Percentiles rank a stretch among this genome's conserved stretches.
Conservation (phyloP, 2,888 invertebrate species). For the Seira sanloemensis region DNA sequence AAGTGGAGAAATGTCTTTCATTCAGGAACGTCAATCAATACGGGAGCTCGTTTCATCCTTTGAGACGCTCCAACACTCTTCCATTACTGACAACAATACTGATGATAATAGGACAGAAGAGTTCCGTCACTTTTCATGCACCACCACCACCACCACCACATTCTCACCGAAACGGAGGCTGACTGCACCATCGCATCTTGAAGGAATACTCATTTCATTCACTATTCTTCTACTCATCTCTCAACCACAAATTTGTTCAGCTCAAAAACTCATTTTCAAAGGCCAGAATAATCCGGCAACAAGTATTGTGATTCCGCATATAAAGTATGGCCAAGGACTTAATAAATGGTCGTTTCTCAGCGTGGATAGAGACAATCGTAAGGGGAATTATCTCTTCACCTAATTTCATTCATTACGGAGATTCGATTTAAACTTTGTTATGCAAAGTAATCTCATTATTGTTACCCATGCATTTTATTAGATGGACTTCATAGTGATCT, state of each 20-base stretch:
- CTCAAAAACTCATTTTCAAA: slow-evolving; percentile 51
- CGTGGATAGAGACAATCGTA: slow-evolving; percentile 56
- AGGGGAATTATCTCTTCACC: background rate
- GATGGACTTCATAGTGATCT: slow-evolving; percentile 54
- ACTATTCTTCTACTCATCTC: background rate
- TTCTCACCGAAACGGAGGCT: slow-evolving; percentile 7
- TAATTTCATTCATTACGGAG: too few species aligned
- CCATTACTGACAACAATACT: slow-evolving; percentile 10
- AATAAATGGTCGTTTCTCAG: slow-evolving; percentile 56
- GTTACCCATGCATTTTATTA: background rate
- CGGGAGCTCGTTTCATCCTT: background rate
- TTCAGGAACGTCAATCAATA: background rate
- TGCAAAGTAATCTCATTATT: too few species aligned
- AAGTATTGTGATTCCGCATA: slow-evolving; percentile 56
- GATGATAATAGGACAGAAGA: too few species aligned
- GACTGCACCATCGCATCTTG: background rate
- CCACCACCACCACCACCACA: background rate
- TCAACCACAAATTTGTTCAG: slow-evolving; percentile 22
- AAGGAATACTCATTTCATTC: slow-evolving; percentile 1
- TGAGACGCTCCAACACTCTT: background rate
- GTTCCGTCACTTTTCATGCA: too few species aligned
- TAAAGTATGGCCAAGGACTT: slow-evolving; percentile 57
- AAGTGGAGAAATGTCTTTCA: background rate
- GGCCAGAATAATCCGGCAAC: slow-evolving; percentile 23
- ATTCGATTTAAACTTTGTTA: background rate